A percentile compares a stretch with the other conserved stretches of the same genome.
These are phyloP conservation scores for Chloroceryle aenea DNA, from an alignment of 2,113 vertebrate species.

Conservation along the genomic window DNA sequence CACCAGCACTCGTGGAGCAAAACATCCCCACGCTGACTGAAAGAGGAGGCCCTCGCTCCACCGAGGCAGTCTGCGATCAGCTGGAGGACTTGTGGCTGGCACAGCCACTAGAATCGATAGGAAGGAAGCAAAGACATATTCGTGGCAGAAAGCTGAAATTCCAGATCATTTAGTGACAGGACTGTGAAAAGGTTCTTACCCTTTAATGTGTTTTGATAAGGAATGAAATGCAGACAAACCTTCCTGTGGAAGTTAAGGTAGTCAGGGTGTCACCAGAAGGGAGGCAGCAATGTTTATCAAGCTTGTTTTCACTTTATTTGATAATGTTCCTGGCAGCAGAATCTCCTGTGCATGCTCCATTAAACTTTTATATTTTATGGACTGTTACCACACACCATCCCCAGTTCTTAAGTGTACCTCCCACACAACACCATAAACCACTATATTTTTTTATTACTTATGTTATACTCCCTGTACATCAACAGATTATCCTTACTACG, in stretches of 20 bases:
- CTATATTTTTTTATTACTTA: neutral
- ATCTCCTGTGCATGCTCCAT: neutral
- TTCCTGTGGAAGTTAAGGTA: neutral
- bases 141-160: neutral
- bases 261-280: neutral
- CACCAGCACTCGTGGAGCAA: neutral
- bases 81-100: neutral
- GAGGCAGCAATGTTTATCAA: neutral
- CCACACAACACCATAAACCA: neutral
- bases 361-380: neutral
- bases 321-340: neutral
- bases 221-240: neutral
- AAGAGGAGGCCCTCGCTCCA: accelerated
- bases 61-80: neutral
- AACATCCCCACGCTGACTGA: neutral
- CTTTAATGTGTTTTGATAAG: neutral
- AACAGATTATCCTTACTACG: neutral
- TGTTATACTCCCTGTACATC: neutral
- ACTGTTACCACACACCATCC: accelerated
- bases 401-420: neutral
- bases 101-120: accelerated
- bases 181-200: neutral
- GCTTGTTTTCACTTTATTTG: neutral
- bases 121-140: neutral
- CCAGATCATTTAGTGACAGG: neutral